Evolutionary conservation across 2,888 invertebrate genomes (phyloP), one percentile per base, ranked within the genome.

Genomic region (Tiliacea aurago): DNA sequence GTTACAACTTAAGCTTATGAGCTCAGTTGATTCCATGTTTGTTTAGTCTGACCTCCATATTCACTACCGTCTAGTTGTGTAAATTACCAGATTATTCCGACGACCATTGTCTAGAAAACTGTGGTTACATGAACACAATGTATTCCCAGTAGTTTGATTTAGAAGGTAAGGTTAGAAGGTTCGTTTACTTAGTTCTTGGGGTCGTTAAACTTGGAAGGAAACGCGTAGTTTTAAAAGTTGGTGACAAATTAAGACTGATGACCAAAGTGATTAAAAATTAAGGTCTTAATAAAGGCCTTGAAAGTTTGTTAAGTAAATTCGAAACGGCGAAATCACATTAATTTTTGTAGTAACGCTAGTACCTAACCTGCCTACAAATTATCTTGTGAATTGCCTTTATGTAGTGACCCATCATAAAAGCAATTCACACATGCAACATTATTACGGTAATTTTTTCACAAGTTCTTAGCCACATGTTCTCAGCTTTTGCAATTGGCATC

Each of bases 41-140:
- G 71, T 80, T 73, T 84, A 71, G 76, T 66, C 66, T 76, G 84
- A 84, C 82, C 74, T 83, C 67, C 43, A 68, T 72, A 28, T 62
- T 62, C 37, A 59, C 58, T 69, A 64, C 58, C 43, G 65, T 55
- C 28, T 63, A 66, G 58, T 68, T 43, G 76, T 76, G 73, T 84
- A 80, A 80, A 82, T 82, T 69, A 80, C 66, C 71, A 73, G 82
- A 84, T 84, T 80, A 83, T 77, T 59, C 70, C 49, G 6, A 64
- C 58, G 58, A 47, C 70, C 78, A 82, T 47, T 62, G 67, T 56
- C 71, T 67, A 63, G 41, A 59, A 59, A 77, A 67, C 37, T 49
- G 66, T 70, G 53, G 23, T 13, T 53, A 67, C 51, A 55, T 70
- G 58, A 64, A 72, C 73, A 76, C 20, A 59, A 59, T 33, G n/a